Conservation (phyloP, 1,140 invertebrate genomes). For the Telenomus remus region DNA sequence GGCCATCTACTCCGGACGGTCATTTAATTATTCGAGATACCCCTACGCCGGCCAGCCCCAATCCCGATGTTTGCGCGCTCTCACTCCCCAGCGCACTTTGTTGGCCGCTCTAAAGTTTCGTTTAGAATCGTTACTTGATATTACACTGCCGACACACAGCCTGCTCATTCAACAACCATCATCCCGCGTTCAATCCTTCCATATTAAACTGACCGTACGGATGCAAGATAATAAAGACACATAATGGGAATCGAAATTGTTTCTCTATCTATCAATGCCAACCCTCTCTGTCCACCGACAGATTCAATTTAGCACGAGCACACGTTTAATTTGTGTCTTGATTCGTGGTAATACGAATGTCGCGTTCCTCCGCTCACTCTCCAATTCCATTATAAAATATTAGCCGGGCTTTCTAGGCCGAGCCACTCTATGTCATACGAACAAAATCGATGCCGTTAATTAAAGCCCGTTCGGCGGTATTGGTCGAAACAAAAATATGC, state of each 20-base stretch:
- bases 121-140: slow-evolving; percentile 49
- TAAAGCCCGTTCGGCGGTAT: slow-evolving; percentile 36
- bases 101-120: slow-evolving; percentile 25
- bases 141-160: slow-evolving; percentile 47
- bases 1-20: slow-evolving; percentile 69
- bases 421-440: neutral
- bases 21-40: slow-evolving; percentile 76
- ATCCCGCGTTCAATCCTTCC: slow-evolving; percentile 61
- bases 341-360: slow-evolving; percentile 62
- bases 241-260: slow-evolving; percentile 75
- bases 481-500: slow-evolving; percentile 35
- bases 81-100: slow-evolving; percentile 16
- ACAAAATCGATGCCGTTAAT: slow-evolving; percentile 51
- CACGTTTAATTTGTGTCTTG: slow-evolving; percentile 71
- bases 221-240: slow-evolving; percentile 72
- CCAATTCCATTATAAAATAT: slow-evolving; percentile 49
- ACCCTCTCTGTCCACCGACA: slow-evolving; percentile 55
- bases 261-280: slow-evolving; percentile 75
- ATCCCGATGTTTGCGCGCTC: slow-evolving; percentile 26
- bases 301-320: slow-evolving; percentile 69
- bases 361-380: slow-evolving; percentile 4
- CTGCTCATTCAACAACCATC: slow-evolving; percentile 57
- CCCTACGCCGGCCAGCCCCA: slow-evolving; percentile 62
- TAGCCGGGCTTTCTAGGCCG: slow-evolving; percentile 30
- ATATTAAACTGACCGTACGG: slow-evolving; percentile 70